Evolutionary conservation across 2,888 invertebrate genomes (phyloP).

Genomic region (Villa cingulata): DNA sequence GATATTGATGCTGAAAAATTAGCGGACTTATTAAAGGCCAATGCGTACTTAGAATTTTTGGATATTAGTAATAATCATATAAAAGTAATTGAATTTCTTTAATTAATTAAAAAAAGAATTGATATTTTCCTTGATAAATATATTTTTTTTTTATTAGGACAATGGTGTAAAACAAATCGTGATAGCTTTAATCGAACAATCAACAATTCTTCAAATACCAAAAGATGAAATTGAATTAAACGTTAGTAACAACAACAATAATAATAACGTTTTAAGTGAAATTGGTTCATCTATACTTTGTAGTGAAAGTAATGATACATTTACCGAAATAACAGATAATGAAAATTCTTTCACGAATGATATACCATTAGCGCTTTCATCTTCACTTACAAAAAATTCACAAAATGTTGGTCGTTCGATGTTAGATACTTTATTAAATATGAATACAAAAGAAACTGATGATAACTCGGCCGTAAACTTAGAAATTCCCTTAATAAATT

Average conservation of each 20-base stretch:
- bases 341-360: not conserved
- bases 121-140: not conserved
- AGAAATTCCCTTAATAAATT: not conserved
- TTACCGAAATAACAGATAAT: not conserved
- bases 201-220: slow-evolving; percentile 24
- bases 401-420: slow-evolving; percentile 9
- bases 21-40: slow-evolving; percentile 57
- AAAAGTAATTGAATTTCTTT: slow-evolving; percentile 29
- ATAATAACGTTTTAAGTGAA: not conserved
- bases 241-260: not conserved
- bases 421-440: slow-evolving; percentile 10
- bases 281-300: not conserved
- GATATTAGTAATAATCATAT: slow-evolving; percentile 63
- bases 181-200: slow-evolving; percentile 59
- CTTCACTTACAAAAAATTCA: no score
- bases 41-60: slow-evolving; percentile 60
- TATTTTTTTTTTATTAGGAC: slow-evolving; percentile 30
- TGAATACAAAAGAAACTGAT: not conserved
- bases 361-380: no score
- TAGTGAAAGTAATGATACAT: not conserved
- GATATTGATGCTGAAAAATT: slow-evolving; percentile 65
- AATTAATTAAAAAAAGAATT: not conserved
- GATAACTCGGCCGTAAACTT: not conserved
- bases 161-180: slow-evolving; percentile 55
- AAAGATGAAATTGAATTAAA: not conserved